Conservation (phyloP, 2,888 invertebrate species). For the Nineta flava region DNA sequence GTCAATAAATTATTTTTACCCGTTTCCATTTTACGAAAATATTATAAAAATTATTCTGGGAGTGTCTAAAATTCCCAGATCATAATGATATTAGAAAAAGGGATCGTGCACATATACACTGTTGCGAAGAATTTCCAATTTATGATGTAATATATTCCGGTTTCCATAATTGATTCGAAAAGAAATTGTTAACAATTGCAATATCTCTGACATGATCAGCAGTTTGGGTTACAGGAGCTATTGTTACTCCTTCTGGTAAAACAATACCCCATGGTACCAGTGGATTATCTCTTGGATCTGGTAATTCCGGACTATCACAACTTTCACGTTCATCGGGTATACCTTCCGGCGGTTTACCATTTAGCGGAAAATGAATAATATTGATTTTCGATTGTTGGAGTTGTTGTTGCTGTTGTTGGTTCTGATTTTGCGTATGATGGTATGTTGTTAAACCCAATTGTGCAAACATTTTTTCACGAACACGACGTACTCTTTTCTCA, state of each 20-base stretch:
- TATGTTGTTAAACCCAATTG: constrained; percentile 28
- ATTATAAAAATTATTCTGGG: neutral
- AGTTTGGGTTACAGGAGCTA: constrained; percentile 27
- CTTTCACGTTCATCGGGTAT: constrained; percentile 11
- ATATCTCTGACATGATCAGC: constrained; percentile 32
- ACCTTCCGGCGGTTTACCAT: constrained; percentile 10
- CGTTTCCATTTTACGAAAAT: neutral
- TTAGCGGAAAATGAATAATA: constrained; percentile 13
- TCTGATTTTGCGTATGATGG: constrained; percentile 23
- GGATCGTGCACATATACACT: too few species aligned
- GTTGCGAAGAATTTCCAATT: neutral
- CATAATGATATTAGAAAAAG: neutral
- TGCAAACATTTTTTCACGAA: constrained; percentile 32
- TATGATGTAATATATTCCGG: constrained; percentile 32
- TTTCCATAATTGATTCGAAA: constrained; percentile 37
- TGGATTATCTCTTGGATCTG: constrained; percentile 24
- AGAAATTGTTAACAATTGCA: constrained; percentile 35
- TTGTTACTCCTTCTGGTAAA: constrained; percentile 30
- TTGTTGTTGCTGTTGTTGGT: constrained; percentile 6
- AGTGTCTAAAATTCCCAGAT: neutral
- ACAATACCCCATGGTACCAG: constrained; percentile 28
- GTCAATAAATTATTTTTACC: neutral
- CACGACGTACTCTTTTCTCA: constrained; percentile 33
- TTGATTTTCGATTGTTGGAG: constrained; percentile 13
- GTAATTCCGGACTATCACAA: constrained; percentile 13